Evolutionary conservation across 2,113 vertebrate species (phyloP).

Genomic region (Vulpes lagopus): DNA sequence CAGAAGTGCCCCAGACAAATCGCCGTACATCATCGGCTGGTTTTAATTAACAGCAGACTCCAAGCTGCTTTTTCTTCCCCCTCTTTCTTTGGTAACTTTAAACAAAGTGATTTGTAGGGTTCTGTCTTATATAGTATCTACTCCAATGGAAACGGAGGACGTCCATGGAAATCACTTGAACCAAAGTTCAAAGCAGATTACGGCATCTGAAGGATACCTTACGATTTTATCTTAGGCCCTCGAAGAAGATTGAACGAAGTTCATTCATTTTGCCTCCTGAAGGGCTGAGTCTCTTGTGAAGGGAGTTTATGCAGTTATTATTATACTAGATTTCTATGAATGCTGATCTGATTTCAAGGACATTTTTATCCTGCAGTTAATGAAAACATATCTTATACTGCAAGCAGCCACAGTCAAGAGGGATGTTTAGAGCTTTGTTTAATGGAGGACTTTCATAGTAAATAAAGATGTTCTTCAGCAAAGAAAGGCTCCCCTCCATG

Average conservation of each 20-base stretch:
- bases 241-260: conserved; percentile 20
- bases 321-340: not conserved
- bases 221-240: conserved; percentile 79
- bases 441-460: not conserved
- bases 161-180: conserved; percentile 69
- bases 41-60: conserved; percentile 87
- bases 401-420: not conserved
- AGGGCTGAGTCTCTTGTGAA: not conserved
- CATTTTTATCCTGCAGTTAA: conserved; percentile 9
- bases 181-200: conserved; percentile 81
- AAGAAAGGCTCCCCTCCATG: not conserved
- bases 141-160: conserved; percentile 76
- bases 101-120: conserved; percentile 80
- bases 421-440: conserved; percentile 8
- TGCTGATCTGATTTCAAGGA: conserved; percentile 46
- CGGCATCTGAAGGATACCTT: conserved; percentile 70
- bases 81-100: conserved; percentile 63
- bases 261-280: conserved; percentile 60
- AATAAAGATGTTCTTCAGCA: not conserved
- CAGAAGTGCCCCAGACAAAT: conserved; percentile 86
- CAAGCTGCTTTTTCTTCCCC: conserved; percentile 51
- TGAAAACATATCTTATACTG: not conserved
- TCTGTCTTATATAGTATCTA: conserved; percentile 77
- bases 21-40: conserved; percentile 79
- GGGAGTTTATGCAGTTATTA: not conserved